Conservation (phyloP, 1,140 invertebrate genomes). For the fruit fly (Drosophila melanogaster) region Release_6_plus_ISO1_MT NT_033777.3:29725001-29725500, state of each 20-base stretch:
- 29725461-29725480: constrained; percentile 51
- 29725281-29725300: constrained; percentile 60
- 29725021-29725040: constrained; percentile 1
- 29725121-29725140: neutral
- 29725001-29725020: neutral
- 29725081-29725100: neutral
- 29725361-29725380: constrained; percentile 6
- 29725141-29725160: too few relatives aligned
- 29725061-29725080: neutral
- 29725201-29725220: constrained; percentile 44
- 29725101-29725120: neutral
- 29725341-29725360: constrained; percentile 22
- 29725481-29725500: constrained; percentile 41
- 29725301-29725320: constrained; percentile 64
- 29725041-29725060: constrained; percentile 25
- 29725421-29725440: constrained; percentile 60
- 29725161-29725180: neutral
- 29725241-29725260: constrained; percentile 54
- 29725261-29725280: constrained; percentile 66
- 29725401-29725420: constrained; percentile 50
- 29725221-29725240: constrained; percentile 3
- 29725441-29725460: constrained; percentile 66
- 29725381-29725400: constrained; percentile 58
- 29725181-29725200: neutral
- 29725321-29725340: constrained; percentile 72